Conservation (phyloP, 2,113 vertebrate genomes). For the Microcebus ravelobensis region DNA sequence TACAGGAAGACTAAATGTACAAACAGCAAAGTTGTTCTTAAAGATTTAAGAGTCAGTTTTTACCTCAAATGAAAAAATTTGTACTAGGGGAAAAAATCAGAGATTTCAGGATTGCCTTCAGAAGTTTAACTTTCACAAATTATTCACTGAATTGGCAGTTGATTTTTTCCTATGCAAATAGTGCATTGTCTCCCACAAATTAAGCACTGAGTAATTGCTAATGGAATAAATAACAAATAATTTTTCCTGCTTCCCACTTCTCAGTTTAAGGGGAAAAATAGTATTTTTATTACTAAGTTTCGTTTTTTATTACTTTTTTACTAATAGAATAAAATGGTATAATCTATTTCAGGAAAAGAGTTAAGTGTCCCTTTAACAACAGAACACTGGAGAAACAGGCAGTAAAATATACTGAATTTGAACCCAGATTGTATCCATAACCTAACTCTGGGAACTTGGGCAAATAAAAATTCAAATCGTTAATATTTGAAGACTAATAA, state of each 20-base stretch:
- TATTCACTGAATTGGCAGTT: background rate
- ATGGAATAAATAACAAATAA: background rate
- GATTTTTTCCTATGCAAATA: background rate
- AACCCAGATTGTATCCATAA: background rate
- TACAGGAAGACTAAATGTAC: background rate
- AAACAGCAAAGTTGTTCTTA: background rate
- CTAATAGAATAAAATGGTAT: background rate
- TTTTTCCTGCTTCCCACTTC: background rate
- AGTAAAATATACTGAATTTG: background rate
- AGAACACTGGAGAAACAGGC: background rate
- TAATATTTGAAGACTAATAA: background rate
- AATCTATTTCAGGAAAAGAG: background rate
- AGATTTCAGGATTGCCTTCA: background rate
- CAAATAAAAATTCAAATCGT: background rate
- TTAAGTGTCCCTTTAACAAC: background rate
- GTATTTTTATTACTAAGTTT: background rate
- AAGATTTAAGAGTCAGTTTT: background rate
- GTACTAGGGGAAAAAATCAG: background rate
- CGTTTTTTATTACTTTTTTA: background rate
- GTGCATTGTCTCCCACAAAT: background rate
- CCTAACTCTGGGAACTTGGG: background rate
- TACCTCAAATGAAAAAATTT: background rate
- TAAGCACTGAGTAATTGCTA: background rate
- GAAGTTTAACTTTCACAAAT: background rate
- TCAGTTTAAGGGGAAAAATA: background rate